Conservation (phyloP, 1,140 invertebrate genomes). For the Nephotettix cincticeps region DNA sequence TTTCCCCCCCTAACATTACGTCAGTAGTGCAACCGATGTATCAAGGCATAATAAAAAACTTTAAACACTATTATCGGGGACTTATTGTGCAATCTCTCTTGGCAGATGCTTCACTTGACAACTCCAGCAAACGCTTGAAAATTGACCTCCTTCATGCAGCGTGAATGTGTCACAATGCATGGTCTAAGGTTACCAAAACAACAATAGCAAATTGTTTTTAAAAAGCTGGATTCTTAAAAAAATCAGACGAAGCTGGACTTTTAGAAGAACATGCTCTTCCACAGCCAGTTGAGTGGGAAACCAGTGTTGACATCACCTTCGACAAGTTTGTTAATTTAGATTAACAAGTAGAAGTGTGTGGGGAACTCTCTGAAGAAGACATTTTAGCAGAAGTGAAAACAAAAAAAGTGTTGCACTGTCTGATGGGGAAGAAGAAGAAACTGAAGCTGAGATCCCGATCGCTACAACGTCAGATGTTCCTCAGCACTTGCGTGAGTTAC, state of each 20-base stretch:
- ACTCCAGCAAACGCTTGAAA: too few species aligned
- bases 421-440: background rate
- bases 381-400: background rate
- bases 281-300: background rate
- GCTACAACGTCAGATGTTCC: background rate
- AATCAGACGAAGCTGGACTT: background rate
- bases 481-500: background rate
- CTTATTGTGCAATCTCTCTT: background rate
- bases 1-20: background rate
- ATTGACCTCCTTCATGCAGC: background rate
- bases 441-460: background rate
- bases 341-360: background rate
- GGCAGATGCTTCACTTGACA: too few species aligned
- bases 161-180: background rate
- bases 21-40: background rate
- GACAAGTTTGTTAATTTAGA: background rate
- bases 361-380: background rate
- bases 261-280: background rate
- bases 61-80: background rate
- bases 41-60: background rate
- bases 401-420: background rate
- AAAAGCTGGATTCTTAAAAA: background rate
- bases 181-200: background rate
- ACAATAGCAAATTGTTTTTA: background rate
- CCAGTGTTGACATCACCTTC: background rate